Base-by-base conservation (phyloP, 2,113 vertebrate genomes). In the Aptenodytes patagonicus region DNA sequence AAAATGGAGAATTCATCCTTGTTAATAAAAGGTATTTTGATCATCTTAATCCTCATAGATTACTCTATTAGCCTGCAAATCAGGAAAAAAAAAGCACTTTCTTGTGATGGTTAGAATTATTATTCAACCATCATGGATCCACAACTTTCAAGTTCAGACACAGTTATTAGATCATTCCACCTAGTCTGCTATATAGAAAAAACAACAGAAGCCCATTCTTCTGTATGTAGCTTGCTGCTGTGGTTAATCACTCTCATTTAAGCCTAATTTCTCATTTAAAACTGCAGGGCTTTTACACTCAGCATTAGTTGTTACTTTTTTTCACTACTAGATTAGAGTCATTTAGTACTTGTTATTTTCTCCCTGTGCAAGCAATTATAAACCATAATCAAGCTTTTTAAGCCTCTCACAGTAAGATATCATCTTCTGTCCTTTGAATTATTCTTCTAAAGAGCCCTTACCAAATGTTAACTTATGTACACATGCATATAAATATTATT, bases 331-430 rank as follows among this genome's bases (percentile, higher is more conserved):
- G 86, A 95, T 91, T 89, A 95, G 60, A 89, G 51, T 95, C 22
- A 94, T 94, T 96, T 83, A 73, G 66, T 93, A 69, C 71, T 87
- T 93, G 58, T 91, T 95, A 93, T 94, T 96, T 95, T 96, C 85
- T 94, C 96, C 82, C 85, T 73, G 49, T 89, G 81, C 1, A 13
- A 85, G 87, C 68, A 95, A 96, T 97, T 96, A 93, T 61, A 93
- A 90, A 83, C 16, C 66, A 95, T 80, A 93, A 96, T 92, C 90
- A 97, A 88, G 87, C 70, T 93, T 94, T 93, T 93, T 46, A 96
- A 92, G 70, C 64, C 54, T 46, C 62, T 96, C 92, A 79, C 92
- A 90, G 87, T 82, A 85, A 89, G 93, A 93, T 57, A 94, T 36
- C 66, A 87, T 80, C 80, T 89, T 77, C 66, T 38, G 46, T 89